Percentiles rank a stretch among this genome's conserved stretches.
phyloP scores from a whole-genome alignment of 2,113 vertebrate species.

The Atlantisia rogersi region DNA sequence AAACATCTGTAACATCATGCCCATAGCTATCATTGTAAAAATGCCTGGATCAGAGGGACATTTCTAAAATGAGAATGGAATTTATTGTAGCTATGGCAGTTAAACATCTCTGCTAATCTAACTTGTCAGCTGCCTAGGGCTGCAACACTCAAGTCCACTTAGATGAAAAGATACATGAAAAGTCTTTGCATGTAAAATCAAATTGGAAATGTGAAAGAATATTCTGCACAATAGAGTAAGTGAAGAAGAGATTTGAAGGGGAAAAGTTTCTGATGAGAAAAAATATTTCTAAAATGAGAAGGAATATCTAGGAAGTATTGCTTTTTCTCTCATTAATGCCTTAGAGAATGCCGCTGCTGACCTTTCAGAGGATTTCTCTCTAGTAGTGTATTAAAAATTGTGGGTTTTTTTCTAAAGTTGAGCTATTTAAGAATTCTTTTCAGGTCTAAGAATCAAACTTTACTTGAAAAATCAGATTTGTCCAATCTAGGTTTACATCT shows the following conservation, averaged over 20 bases:
- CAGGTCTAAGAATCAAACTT: neutral
- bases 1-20: neutral
- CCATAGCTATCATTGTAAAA: neutral
- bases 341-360: neutral
- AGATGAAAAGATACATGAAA: slow-evolving; percentile 8
- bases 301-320: neutral
- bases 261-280: neutral
- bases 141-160: neutral
- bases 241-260: neutral
- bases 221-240: neutral
- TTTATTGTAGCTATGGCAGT: neutral
- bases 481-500: neutral
- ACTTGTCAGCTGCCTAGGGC: neutral
- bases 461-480: neutral
- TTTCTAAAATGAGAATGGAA: slow-evolving; percentile 12
- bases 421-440: neutral
- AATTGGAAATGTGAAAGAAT: neutral
- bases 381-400: neutral
- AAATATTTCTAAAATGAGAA: neutral
- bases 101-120: slow-evolving; percentile 19
- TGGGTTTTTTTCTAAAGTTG: neutral
- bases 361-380: neutral
- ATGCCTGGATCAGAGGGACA: neutral
- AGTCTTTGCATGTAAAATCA: neutral
- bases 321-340: neutral